Base-by-base conservation (phyloP, 2,888 invertebrate species). In the Synanthedon formicaeformis region DNA sequence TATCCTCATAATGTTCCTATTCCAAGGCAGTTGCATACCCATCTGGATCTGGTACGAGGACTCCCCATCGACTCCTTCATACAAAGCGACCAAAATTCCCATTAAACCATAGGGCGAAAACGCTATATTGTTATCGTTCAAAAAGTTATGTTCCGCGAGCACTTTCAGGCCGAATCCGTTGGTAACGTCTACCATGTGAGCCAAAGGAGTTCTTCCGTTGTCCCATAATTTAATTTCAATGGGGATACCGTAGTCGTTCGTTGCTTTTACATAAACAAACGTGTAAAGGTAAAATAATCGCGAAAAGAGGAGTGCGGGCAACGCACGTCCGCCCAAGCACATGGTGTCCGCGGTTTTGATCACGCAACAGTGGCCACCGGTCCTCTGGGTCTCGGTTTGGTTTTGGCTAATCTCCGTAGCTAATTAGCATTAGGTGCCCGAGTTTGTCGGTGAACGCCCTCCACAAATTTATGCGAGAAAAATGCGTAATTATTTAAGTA, bases 91-190 rank as follows among this genome's bases (percentile, higher is more conserved):
- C 62, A 95, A 79, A 27, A 95, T 94, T 62, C 94, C 94, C 67
- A 92, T 91, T 55, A 94, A 84, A 3, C 95, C 95, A 59, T 95
- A 94, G 10, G 95, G 95, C 0, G 95, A 95, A 70, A 95, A 92
- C 4, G 94, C 95, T 53, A 95, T 92, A 75, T 95, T 96, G 71
- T 93, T 92, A 51, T 91, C 90, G 75, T 93, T 93, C 64, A 91
- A 86, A 75, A 91, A 90, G 66, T 92, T 92, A 66, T 93, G 92
- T 73, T 91, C 90, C 64, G 92, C 88, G 0, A 95, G 86, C 62
- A 93, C 88, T 72, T 91, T 90, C 58, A 92, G 81, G 53, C 92
- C 92, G 59, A 93, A 89, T 69, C 91, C 91, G 73, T 95, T 95
- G 49, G 94, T 92, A 45, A 93, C 90, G 69, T 95, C 94, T 54